Percentiles rank a stretch among this genome's conserved stretches.
Evolutionary conservation across 2,113 vertebrate species (phyloP).

Genomic region (Bothrops jararaca): DNA sequence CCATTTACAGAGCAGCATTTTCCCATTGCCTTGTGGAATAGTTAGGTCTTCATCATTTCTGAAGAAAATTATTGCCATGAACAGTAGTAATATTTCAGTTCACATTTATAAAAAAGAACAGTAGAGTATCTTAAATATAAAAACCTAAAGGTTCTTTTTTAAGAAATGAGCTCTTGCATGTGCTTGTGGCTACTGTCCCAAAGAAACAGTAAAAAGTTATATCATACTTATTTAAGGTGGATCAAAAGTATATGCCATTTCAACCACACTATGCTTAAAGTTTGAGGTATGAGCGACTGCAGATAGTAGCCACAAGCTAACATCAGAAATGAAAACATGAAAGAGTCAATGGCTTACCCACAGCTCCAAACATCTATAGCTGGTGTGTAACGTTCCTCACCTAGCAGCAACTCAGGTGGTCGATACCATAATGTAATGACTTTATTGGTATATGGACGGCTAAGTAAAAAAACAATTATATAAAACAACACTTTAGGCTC

Average conservation of each 20-base stretch:
- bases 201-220: background rate
- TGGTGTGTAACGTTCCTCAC: constrained; percentile 95
- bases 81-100: too few relatives aligned
- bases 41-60: constrained; percentile 34
- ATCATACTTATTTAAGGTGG: background rate
- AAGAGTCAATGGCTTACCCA: constrained; percentile 78
- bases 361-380: constrained; percentile 99
- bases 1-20: constrained; percentile 22
- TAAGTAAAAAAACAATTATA: constrained; percentile 53
- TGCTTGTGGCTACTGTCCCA: background rate
- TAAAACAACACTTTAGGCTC: background rate
- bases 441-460: constrained; percentile 98
- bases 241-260: background rate
- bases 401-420: constrained; percentile 92
- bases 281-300: background rate
- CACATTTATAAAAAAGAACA: too few relatives aligned
- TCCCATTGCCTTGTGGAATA: background rate
- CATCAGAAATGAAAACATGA: rapidly evolving
- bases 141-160: too few relatives aligned
- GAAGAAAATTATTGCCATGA: background rate
- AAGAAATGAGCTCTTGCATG: background rate
- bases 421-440: constrained; percentile 99
- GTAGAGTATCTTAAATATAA: too few relatives aligned
- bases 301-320: background rate
- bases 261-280: background rate